Evolutionary conservation across 2,797 vertebrate genomes (phyloP), one percentile per base, ranked within the genome.

Genomic region (Muscicapa striata): DNA sequence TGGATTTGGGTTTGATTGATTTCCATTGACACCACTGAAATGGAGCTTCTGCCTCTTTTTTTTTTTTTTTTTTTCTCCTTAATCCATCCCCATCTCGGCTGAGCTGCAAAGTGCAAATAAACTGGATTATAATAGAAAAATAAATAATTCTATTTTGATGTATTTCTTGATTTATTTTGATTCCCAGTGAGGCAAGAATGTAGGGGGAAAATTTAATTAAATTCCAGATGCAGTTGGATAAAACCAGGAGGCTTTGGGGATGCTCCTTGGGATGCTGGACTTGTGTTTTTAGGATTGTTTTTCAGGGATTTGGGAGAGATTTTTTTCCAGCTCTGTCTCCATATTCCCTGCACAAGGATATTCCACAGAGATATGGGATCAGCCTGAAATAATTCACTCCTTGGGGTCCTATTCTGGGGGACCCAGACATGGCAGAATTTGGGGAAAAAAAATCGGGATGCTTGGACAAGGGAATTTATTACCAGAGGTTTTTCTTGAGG

Each of bases 121-220:
- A 89, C 64, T 3, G 0, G 20, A n/a, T n/a, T n/a, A 48, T 18
- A 22, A 6, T 1, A 15, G 15, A 9, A 58, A 40, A 68, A 68
- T 1, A 40, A 58, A n/a, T 10, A 12, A 1, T 67, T 34, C 40
- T 24, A 48, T 49, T 91, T 91, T 77, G 84, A 89, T 70, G 81
- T 38, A 85, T 94, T 79, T 68, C 84, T 48, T 26, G 64, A 43
- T 95, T 95, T 94, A 90, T 87, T 93, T 95, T 45, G 75, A 51
- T 63, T 92, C 90, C 77, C 16, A 1, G 81, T 34, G 16, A 55
- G 91, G 78, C 74, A 80, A 76, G 73, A 90, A 94, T n/a, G 80
- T 26, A 58, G 46, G 84, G 41, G n/a, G 80, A 85, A 62, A 80
- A 26, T 87, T 30, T 24, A 81, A 48, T 79, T 54, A 5, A 48